Conservation (phyloP, 2,888 invertebrate species). For the Siphonodentalium dalli region DNA sequence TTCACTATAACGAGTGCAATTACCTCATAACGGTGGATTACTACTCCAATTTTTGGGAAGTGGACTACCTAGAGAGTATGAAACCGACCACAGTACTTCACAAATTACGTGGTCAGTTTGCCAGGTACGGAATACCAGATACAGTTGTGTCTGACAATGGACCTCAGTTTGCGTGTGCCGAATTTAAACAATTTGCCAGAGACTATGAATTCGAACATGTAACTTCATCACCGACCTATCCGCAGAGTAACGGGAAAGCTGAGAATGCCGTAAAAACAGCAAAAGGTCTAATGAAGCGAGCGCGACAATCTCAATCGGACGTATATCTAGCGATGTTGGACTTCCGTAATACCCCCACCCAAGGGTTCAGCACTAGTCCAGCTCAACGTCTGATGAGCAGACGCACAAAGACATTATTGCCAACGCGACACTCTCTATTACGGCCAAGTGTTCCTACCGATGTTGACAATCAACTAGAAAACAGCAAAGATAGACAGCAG, state of each 20-base stretch:
- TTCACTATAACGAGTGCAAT: background rate
- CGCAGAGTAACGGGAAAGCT: slow-evolving; percentile 14
- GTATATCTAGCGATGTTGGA: slow-evolving; percentile 9
- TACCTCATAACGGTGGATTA: slow-evolving; percentile 11
- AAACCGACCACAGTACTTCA: slow-evolving; percentile 1
- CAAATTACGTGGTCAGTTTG: background rate
- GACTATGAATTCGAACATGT: slow-evolving; percentile 7
- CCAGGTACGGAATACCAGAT: slow-evolving; percentile 16
- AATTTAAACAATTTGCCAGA: slow-evolving; percentile 3
- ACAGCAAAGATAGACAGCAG: background rate
- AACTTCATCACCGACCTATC: slow-evolving; percentile 4
- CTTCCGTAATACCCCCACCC: slow-evolving; percentile 12
- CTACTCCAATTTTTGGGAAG: slow-evolving; percentile 7
- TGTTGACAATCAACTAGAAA: background rate
- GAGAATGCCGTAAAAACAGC: slow-evolving; percentile 14
- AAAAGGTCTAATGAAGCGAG: slow-evolving; percentile 3
- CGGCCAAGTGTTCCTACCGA: background rate
- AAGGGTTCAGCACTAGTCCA: slow-evolving; percentile 3
- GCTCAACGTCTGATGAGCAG: slow-evolving; percentile 11
- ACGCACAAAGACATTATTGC: slow-evolving; percentile 6
- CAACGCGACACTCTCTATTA: background rate
- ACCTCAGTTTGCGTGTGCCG: slow-evolving; percentile 2
- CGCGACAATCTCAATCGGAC: background rate
- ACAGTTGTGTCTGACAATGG: slow-evolving; percentile 11
- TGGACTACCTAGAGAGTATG: slow-evolving; percentile 6